Conservation (phyloP, 2,113 vertebrate species). For the Lynx canadensis region DNA sequence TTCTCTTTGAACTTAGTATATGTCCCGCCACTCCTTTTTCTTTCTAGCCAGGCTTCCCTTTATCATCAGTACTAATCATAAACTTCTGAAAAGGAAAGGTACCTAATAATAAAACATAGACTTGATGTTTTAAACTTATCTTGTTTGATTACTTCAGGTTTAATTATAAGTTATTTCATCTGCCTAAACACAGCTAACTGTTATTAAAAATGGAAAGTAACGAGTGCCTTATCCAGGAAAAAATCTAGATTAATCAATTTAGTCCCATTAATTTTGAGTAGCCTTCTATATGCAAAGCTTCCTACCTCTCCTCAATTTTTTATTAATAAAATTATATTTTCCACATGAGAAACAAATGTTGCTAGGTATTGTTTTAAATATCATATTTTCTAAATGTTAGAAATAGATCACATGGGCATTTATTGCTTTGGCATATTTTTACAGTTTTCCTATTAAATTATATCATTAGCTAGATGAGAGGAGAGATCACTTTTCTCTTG, state of each 20-base stretch:
- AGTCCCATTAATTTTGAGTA: not conserved
- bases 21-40: not conserved
- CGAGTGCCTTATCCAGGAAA: not conserved
- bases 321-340: slow-evolving; percentile 31
- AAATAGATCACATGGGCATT: not conserved
- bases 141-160: slow-evolving; percentile 46
- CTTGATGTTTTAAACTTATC: slow-evolving; percentile 52
- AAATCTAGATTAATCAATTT: not conserved
- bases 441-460: not conserved
- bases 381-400: slow-evolving; percentile 36
- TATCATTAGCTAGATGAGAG: not conserved
- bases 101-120: slow-evolving; percentile 26
- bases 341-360: slow-evolving; percentile 20
- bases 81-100: slow-evolving; percentile 16
- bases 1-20: slow-evolving; percentile 42
- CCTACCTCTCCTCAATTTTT: not conserved
- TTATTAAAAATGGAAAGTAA: slow-evolving; percentile 39
- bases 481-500: slow-evolving; percentile 12
- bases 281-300: not conserved
- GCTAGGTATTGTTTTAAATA: slow-evolving; percentile 2
- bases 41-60: slow-evolving; percentile 1
- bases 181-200: slow-evolving; percentile 15
- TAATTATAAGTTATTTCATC: slow-evolving; percentile 34
- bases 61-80: not conserved
- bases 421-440: slow-evolving; percentile 28